Base-by-base conservation (phyloP, 2,888 invertebrate genomes). In the Mesorhabditis belari region DNA sequence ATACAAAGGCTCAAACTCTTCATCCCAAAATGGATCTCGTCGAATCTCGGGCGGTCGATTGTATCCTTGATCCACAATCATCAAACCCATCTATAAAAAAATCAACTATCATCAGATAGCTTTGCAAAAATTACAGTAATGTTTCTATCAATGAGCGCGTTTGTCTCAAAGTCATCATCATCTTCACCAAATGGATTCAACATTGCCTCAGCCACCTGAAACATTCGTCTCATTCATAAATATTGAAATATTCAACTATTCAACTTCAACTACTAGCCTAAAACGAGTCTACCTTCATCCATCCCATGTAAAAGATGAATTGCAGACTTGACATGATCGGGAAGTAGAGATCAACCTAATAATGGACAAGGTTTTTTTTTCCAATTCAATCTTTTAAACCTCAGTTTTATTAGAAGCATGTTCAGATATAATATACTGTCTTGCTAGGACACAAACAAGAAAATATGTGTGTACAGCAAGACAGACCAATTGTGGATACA, bases 291-390 rank as follows among this genome's bases (percentile, higher is more conserved):
- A 74, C 73, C 64, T 78, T 78, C 70, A 77, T 74, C 78, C 78
- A 78, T 49, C 78, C 78, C 68, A 78, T 77, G 58, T 77, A 78
- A 63, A 78, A 78, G 6, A 78, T 67, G 54, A 78, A 78, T 61
- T 78, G 78, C 9, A 77, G 67, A 21, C 75, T 75, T 25, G 75
- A 73, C 78, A 79, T 78, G 44, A 78, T 72, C 5, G 77, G 77
- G n/a, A 77, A 66, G 58, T 74, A 74, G 12, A 77, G 60, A 52
- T 77, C 77, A 24, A 77, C 71, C 72, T 76, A 61, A 44, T 70
- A 55, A 3, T 19, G 4, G 4, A 23, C 25, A 21, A 50, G 4
- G 27, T 29, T 49, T 35, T 35, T 12, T 35, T 12, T 35, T 35
- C 17, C 35, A 35, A 35, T 35, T 35, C 17, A 35, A 35, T 6